Evolutionary conservation across 2,113 vertebrate genomes (phyloP), one percentile per base, ranked within the genome.

Genomic region (Bubo scandiacus): DNA sequence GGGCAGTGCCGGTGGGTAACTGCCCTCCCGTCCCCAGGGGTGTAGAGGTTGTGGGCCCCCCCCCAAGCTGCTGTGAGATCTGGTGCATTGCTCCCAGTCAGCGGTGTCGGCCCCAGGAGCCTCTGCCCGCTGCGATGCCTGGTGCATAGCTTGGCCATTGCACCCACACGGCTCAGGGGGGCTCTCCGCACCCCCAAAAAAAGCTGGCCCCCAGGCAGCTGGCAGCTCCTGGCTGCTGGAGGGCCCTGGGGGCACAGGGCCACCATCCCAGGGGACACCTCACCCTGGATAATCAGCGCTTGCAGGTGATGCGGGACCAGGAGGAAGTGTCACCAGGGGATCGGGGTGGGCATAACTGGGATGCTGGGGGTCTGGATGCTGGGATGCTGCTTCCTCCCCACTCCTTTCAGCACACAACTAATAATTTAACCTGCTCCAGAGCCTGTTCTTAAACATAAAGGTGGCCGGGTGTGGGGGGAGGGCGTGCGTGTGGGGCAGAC

Each of bases 401-500:
- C 83, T 79, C 67, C 52, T 92, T 67, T 89, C 27, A 92, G 65
- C 27, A 32, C 47, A 77, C 18, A 78, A 70, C 63, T 74, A 67
- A 52, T 84, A 92, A 94, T 80, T 75, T 84, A 91, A 96, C 86
- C 79, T 86, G 62, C 67, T 96, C 80, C 91, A 85, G 77, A 92
- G 81, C 79, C 86, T 92, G 61, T 19, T 96, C 70, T 61, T 91
- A 96, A 94, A 91, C n/a, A 61, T 74, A 73, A 88, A 77, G 34
- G 52, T 54, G 52, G 81, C 34, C 3, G 36, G 94, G 92, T 91
- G 78, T 82, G 78, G 80, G 86, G n/a, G 74, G 49, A 43, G n/a
- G 51, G 58, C 3, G 20, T 52, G 36, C 2, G 4, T 1, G 26
- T 13, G 72, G 52, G 63, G 92, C 71, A 91, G 86, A 73, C 61